phyloP scores from a whole-genome alignment of 2,797 vertebrate genomes.

The Echiichthys vipera region DNA sequence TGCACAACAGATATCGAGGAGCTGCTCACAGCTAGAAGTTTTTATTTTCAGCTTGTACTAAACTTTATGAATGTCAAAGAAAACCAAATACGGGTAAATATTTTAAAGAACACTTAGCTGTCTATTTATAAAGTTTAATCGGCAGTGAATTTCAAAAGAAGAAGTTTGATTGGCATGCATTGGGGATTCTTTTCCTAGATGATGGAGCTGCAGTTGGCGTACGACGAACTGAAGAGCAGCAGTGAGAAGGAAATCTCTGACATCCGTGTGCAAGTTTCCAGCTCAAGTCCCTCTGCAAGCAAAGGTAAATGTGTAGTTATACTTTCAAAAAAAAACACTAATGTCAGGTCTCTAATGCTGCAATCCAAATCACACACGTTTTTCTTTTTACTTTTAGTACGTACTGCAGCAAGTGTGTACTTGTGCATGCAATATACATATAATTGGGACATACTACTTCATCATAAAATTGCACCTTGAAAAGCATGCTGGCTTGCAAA shows the following conservation, averaged over 20 bases:
- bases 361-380: too few relatives aligned
- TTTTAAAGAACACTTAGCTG: not conserved
- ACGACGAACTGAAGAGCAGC: constrained; percentile 71
- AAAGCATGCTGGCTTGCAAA: too few relatives aligned
- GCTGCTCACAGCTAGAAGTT: not conserved
- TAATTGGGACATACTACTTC: too few relatives aligned
- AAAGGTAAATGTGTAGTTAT: constrained; percentile 56
- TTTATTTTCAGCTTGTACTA: too few relatives aligned
- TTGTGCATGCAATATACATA: too few relatives aligned
- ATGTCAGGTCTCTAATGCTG: not conserved
- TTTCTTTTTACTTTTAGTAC: too few relatives aligned
- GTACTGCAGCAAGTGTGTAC: too few relatives aligned
- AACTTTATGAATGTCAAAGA: not conserved
- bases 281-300: constrained; percentile 28
- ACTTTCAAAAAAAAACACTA: not conserved
- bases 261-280: constrained; percentile 60
- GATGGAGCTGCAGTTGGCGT: constrained; percentile 62
- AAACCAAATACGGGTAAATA: not conserved
- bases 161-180: not conserved
- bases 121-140: not conserved
- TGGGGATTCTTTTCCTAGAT: constrained; percentile 80
- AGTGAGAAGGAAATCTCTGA: constrained; percentile 71
- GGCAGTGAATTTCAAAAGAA: not conserved
- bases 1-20: too few relatives aligned
- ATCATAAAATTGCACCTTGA: too few relatives aligned